A percentile compares a stretch with the other conserved stretches of the same genome.
phyloP scores from a whole-genome alignment of 2,888 invertebrate species.

The Parapristionchus giblindavisi region DNA sequence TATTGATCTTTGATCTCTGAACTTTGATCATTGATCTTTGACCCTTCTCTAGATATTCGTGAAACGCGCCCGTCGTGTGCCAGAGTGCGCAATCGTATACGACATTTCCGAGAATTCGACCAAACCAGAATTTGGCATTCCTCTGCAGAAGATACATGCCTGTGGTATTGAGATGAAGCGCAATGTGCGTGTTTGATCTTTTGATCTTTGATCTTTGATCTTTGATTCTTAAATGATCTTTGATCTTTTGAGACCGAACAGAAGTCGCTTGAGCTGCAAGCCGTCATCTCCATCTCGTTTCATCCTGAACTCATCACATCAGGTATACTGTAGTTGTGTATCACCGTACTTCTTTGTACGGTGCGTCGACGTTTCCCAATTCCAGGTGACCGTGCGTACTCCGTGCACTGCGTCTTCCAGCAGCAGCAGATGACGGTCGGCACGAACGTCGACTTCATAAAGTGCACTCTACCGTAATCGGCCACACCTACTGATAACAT shows the following conservation, averaged over 20 bases:
- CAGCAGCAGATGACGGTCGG: constrained; percentile 49
- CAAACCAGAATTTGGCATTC: not conserved
- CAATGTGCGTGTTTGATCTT: not conserved
- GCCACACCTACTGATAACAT: too few relatives aligned
- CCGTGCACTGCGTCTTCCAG: constrained; percentile 56
- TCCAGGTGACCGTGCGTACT: constrained; percentile 50
- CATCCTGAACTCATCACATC: constrained; percentile 33
- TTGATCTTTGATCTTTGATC: not conserved
- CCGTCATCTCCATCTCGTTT: constrained; percentile 29
- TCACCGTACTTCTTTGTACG: too few relatives aligned
- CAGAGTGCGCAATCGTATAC: constrained; percentile 25
- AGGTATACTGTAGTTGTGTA: too few relatives aligned
- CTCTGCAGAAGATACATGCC: constrained; percentile 1
- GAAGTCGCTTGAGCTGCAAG: constrained; percentile 20
- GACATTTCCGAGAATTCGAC: constrained; percentile 17
- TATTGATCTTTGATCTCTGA: not conserved
- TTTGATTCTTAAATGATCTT: not conserved
- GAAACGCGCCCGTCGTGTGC: constrained; percentile 11
- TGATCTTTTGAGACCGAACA: constrained; percentile 25
- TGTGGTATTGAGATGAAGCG: constrained; percentile 37
- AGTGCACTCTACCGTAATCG: constrained; percentile 36
- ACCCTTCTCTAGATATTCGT: constrained; percentile 17
- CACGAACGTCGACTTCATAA: constrained; percentile 49
- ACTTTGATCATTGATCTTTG: not conserved
- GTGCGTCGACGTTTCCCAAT: not conserved